Conservation (phyloP, 2,888 invertebrate species). For the Rhyacophila evoluta region DNA sequence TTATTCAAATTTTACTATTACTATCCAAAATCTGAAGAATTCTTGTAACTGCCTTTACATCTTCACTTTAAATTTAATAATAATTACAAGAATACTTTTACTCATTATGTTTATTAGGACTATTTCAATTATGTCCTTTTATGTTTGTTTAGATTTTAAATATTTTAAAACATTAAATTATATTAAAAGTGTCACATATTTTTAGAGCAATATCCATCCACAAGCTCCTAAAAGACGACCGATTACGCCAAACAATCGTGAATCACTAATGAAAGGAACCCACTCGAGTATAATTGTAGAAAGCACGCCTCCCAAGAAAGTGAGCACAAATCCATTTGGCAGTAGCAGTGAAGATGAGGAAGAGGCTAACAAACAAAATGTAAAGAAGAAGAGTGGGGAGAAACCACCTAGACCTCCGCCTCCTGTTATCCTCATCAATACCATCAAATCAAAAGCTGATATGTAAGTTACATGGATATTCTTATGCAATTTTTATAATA, state of each 20-base stretch:
- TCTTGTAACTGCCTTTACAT: no score
- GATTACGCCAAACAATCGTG: neutral
- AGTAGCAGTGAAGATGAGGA: constrained; percentile 71
- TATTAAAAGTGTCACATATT: no score
- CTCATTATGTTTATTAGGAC: no score
- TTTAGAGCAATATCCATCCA: neutral
- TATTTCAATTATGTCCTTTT: no score
- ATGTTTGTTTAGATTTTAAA: no score
- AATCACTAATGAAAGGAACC: neutral
- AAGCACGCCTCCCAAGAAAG: constrained; percentile 50
- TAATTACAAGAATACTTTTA: no score
- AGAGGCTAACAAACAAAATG: constrained; percentile 47
- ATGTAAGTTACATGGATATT: constrained; percentile 7
- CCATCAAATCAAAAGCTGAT: constrained; percentile 30
- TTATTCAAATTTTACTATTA: neutral
- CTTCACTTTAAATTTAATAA: no score
- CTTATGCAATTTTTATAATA: neutral
- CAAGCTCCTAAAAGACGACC: neutral
- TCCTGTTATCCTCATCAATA: constrained; percentile 58
- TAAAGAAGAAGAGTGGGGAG: constrained; percentile 48
- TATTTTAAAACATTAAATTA: no score
- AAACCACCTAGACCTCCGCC: constrained; percentile 62
- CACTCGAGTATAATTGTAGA: neutral
- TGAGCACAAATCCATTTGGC: constrained; percentile 77
- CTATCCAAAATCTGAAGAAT: no score